Conservation (phyloP, 2,113 vertebrate species). For the Pollachius pollachius region DNA sequence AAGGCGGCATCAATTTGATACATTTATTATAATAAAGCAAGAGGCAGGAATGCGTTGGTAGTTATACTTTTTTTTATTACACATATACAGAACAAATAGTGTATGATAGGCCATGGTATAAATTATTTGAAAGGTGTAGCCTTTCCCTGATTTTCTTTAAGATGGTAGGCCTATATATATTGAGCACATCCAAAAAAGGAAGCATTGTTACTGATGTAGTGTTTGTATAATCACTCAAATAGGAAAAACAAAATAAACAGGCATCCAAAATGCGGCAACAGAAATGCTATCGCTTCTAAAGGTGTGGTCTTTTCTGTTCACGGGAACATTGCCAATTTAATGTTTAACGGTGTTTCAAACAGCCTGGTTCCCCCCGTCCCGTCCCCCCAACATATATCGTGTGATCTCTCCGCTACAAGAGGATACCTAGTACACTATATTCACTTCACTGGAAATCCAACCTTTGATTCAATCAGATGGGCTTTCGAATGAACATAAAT, state of each 20-base stretch:
- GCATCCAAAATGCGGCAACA: slow-evolving; percentile 39
- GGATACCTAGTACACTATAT: neutral
- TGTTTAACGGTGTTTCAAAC: neutral
- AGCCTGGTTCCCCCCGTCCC: neutral
- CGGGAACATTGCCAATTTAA: slow-evolving; percentile 16
- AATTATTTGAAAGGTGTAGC: neutral
- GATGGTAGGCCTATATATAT: slow-evolving; percentile 8
- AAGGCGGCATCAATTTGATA: neutral
- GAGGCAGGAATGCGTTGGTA: neutral
- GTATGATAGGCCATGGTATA: slow-evolving; percentile 18
- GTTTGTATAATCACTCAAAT: neutral
- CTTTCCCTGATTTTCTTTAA: neutral
- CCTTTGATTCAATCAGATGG: neutral
- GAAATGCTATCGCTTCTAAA: slow-evolving; percentile 21
- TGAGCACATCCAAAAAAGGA: slow-evolving; percentile 45
- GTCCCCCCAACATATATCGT: neutral
- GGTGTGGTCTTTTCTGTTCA: slow-evolving; percentile 6
- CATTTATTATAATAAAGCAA: neutral
- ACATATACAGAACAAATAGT: slow-evolving; percentile 50
- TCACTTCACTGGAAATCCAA: neutral
- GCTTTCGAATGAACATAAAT: neutral
- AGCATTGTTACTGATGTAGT: neutral
- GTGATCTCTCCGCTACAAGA: neutral
- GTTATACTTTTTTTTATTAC: slow-evolving; percentile 10
- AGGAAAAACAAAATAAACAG: neutral